These are phyloP conservation scores for Hormaphis cornu DNA, from an alignment of 1,140 invertebrate genomes.

Conservation along the genomic window DNA sequence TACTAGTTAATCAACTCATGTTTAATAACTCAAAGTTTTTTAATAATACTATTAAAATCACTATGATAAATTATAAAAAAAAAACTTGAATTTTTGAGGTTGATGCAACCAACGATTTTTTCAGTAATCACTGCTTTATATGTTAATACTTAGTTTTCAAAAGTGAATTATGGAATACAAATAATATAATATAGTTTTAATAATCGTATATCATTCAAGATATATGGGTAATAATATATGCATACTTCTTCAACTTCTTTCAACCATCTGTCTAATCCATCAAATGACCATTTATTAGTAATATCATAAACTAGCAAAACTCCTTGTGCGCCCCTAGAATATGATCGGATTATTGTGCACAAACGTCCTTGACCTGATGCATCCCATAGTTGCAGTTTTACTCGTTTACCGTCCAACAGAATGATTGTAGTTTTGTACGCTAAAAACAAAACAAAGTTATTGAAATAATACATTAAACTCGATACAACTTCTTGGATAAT, in stretches of 20 bases:
- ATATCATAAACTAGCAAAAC: conserved; percentile 96
- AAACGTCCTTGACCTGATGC: conserved; percentile 87
- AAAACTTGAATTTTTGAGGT: too few species aligned
- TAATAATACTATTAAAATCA: too few species aligned
- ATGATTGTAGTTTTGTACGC: conserved; percentile 95
- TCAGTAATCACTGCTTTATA: too few species aligned
- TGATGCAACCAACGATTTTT: too few species aligned
- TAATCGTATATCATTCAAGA: too few species aligned
- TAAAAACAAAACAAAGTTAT: conserved; percentile 43
- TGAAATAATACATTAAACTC: background rate
- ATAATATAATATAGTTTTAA: too few species aligned
- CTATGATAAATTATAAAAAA: too few species aligned
- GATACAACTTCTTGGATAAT: background rate
- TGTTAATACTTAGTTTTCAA: too few species aligned
- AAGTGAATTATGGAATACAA: too few species aligned
- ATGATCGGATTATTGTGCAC: conserved; percentile 93
- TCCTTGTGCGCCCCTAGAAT: conserved; percentile 91
- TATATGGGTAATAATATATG: too few species aligned
- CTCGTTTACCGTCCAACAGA: conserved; percentile 87
- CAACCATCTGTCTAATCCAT: conserved; percentile 91
- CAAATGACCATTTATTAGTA: conserved; percentile 98
- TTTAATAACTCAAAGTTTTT: too few species aligned
- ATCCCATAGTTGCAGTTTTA: conserved; percentile 92
- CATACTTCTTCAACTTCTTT: conserved; percentile 93
- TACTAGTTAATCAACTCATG: too few species aligned